These are phyloP conservation scores for Acleris emargana DNA, from an alignment of 2,888 invertebrate species.

Conservation along the genomic window DNA sequence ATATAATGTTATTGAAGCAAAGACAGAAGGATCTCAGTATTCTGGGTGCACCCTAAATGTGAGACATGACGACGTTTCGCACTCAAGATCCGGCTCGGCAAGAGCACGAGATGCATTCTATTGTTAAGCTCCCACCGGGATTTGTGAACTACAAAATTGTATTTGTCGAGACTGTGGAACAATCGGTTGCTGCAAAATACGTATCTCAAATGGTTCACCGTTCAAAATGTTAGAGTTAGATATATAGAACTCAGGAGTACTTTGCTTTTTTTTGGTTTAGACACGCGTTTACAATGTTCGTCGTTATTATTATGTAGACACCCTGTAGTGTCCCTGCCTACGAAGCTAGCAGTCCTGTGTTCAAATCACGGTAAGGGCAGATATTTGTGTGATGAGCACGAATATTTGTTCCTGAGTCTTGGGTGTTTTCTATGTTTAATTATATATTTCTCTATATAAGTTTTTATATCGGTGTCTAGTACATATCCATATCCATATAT, in stretches of 20 bases:
- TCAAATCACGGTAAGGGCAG: too few species aligned
- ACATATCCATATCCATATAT: too few species aligned
- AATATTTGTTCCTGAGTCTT: too few species aligned
- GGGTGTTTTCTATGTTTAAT: too few species aligned
- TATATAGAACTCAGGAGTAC: not conserved
- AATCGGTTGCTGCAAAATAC: constrained; percentile 12
- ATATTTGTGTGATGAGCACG: too few species aligned
- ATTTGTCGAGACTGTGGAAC: constrained; percentile 25
- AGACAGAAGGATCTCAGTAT: constrained; percentile 42
- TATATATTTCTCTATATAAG: too few species aligned
- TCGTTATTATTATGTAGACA: too few species aligned
- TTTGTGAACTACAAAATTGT: constrained; percentile 39
- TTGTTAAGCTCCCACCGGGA: constrained; percentile 49
- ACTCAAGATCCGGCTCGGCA: constrained; percentile 55
- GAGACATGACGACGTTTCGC: constrained; percentile 58
- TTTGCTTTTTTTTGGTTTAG: too few species aligned
- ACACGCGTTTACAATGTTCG: too few species aligned
- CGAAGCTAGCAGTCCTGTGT: too few species aligned
- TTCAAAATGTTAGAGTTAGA: not conserved
- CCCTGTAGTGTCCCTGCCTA: too few species aligned
- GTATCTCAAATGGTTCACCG: not conserved
- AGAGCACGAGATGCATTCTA: constrained; percentile 52
- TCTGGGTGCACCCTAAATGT: constrained; percentile 49
- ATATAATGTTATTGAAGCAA: constrained; percentile 36
- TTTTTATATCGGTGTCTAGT: too few species aligned